Percentiles rank a stretch among this genome's conserved stretches.
Conservation (phyloP, 2,888 invertebrate genomes). For the Cheilosia grossa region DNA sequence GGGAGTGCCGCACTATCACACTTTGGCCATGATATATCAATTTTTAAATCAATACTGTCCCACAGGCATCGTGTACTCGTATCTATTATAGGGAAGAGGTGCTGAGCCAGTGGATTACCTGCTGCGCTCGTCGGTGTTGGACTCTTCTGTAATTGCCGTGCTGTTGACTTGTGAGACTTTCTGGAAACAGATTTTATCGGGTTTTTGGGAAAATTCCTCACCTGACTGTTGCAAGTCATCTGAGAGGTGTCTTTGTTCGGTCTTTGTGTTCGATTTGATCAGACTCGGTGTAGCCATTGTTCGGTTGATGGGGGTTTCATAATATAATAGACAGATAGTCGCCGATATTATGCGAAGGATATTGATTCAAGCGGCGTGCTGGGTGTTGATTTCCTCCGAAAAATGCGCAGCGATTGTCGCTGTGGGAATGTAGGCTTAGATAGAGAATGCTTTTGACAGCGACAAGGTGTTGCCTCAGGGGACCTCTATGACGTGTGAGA, state of each 20-base stretch:
- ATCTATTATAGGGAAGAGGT: conserved; percentile 6
- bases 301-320: conserved; percentile 62
- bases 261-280: conserved; percentile 60
- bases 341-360: conserved; percentile 44
- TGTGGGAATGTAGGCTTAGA: neutral
- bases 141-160: conserved; percentile 50
- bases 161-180: conserved; percentile 51
- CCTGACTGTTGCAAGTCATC: conserved; percentile 50
- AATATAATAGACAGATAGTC: conserved; percentile 66
- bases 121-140: conserved; percentile 50
- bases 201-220: conserved; percentile 52
- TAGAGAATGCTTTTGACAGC: neutral
- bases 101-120: conserved; percentile 67
- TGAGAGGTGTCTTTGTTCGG: conserved; percentile 45
- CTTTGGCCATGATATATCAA: conserved; percentile 63
- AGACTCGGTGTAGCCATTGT: conserved; percentile 73
- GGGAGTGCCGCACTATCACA: conserved; percentile 66
- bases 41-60: conserved; percentile 57
- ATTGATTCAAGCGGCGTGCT: conserved; percentile 32
- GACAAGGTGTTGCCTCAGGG: neutral
- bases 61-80: conserved; percentile 3
- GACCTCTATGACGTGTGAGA: neutral
- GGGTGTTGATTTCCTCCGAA: conserved; percentile 69
- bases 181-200: conserved; percentile 66
- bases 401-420: conserved; percentile 38